Evolutionary conservation across 2,113 vertebrate genomes (phyloP).

Genomic region (Stercorarius parasiticus): DNA sequence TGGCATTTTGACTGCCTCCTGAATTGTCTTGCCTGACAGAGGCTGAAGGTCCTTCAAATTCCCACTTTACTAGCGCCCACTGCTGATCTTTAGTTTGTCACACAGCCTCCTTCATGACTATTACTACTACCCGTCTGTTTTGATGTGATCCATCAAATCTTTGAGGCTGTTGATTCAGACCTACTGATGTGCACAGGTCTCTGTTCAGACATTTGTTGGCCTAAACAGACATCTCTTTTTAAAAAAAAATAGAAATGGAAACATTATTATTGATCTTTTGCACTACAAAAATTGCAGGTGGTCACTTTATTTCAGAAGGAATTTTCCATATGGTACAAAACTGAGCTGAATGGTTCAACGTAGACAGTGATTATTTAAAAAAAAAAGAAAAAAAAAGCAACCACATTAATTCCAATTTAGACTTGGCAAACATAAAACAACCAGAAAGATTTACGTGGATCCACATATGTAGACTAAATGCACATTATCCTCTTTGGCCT

Average conservation of each 20-base stretch:
- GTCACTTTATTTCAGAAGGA: background rate
- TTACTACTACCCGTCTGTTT: background rate
- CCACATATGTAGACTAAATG: background rate
- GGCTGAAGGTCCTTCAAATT: background rate
- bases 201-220: background rate
- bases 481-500: background rate
- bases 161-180: background rate
- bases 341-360: background rate
- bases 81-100: background rate
- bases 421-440: background rate
- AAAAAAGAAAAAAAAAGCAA: background rate
- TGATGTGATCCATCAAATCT: background rate
- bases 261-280: background rate
- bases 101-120: background rate
- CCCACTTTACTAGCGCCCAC: background rate
- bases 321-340: background rate
- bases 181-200: background rate
- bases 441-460: background rate
- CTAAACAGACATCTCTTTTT: background rate
- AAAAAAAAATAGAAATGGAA: background rate
- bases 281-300: background rate
- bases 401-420: background rate
- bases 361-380: background rate
- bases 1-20: background rate
- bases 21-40: background rate